phyloP scores from a whole-genome alignment of 1,140 invertebrate genomes.

The Ips typographus region DNA sequence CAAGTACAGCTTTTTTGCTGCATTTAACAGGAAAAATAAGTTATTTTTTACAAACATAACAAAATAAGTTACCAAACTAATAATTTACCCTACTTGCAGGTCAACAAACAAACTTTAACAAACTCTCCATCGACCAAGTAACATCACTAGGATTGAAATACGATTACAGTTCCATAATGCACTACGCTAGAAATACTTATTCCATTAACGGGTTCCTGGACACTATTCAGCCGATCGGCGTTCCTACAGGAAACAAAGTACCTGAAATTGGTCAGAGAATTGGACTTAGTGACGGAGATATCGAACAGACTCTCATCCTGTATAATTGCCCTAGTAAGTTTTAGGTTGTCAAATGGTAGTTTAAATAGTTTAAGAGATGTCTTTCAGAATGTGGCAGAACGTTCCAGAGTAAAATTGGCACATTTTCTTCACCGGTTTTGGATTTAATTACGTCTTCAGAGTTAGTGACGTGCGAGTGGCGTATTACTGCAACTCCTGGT shows the following conservation, averaged over 20 bases:
- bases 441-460: slow-evolving; percentile 60
- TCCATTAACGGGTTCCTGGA: slow-evolving; percentile 93
- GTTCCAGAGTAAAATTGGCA: slow-evolving; percentile 83
- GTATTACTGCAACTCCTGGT: slow-evolving; percentile 94
- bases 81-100: slow-evolving; percentile 60
- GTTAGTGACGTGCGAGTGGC: slow-evolving; percentile 86
- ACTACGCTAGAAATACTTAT: slow-evolving; percentile 97
- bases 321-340: slow-evolving; percentile 90
- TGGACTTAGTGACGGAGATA: slow-evolving; percentile 87
- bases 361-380: background rate
- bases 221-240: slow-evolving; percentile 88
- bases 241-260: slow-evolving; percentile 68
- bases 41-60: background rate
- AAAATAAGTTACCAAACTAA: background rate
- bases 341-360: background rate
- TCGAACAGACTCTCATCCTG: slow-evolving; percentile 92
- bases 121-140: slow-evolving; percentile 91
- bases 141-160: slow-evolving; percentile 94
- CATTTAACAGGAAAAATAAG: background rate
- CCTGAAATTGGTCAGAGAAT: slow-evolving; percentile 94
- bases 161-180: slow-evolving; percentile 98
- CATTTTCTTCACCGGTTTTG: slow-evolving; percentile 75
- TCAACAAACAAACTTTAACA: slow-evolving; percentile 99
- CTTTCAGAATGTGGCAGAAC: slow-evolving; percentile 85
- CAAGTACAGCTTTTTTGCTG: background rate